phyloP scores from a whole-genome alignment of 2,888 invertebrate species.

The Ptychoptera contaminata region DNA sequence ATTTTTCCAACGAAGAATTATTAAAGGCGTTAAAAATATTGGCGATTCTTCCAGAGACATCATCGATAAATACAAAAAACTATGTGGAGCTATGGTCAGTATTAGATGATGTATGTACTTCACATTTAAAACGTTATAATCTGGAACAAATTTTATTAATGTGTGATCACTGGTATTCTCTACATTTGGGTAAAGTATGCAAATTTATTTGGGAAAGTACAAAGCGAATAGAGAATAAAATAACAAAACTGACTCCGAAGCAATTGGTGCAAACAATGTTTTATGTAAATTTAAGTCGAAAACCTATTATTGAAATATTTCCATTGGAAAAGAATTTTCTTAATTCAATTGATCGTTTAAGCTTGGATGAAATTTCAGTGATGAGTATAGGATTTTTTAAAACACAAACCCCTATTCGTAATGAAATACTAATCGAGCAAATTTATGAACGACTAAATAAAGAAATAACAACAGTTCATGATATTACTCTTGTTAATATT shows the following conservation, averaged over 20 bases:
- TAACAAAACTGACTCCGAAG: conserved; percentile 39
- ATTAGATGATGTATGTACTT: conserved; percentile 46
- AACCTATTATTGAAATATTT: conserved; percentile 40
- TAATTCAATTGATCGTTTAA: conserved; percentile 37
- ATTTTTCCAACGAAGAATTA: conserved; percentile 41
- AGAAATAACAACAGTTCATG: conserved; percentile 38
- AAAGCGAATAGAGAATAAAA: conserved; percentile 38
- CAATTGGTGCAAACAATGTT: conserved; percentile 54
- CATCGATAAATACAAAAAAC: conserved; percentile 37
- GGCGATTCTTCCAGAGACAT: conserved; percentile 35
- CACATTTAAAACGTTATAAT: conserved; percentile 34
- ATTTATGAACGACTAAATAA: conserved; percentile 37
- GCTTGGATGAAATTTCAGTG: conserved; percentile 50
- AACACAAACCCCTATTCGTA: conserved; percentile 46
- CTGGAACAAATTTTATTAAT: conserved; percentile 38
- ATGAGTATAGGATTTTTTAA: conserved; percentile 66
- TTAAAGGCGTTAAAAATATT: conserved; percentile 36
- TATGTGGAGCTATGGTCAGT: conserved; percentile 48
- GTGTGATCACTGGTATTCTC: conserved; percentile 46
- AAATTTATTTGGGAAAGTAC: conserved; percentile 39
- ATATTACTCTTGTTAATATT: conserved; percentile 48
- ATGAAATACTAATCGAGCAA: conserved; percentile 31
- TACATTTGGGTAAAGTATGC: conserved; percentile 37
- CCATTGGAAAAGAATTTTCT: conserved; percentile 45
- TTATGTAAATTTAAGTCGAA: conserved; percentile 43